Evolutionary conservation across 1,140 invertebrate genomes (phyloP), one percentile per base, ranked within the genome.

Genomic region (Drosophila cardini): DNA sequence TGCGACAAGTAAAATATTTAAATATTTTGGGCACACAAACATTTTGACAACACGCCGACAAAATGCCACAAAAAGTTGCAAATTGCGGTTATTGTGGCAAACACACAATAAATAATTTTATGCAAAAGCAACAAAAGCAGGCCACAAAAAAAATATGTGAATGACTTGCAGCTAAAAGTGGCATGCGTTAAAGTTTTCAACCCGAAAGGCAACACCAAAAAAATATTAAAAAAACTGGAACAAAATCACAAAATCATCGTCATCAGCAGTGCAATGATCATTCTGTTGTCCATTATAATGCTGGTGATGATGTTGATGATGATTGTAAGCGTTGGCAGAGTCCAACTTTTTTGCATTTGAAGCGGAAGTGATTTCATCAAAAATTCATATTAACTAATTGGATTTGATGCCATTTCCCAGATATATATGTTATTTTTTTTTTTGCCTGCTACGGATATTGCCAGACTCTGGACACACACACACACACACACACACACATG

Each of bases 321-420:
- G 58, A 63, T 64, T 36, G 15, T 48, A 18, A 75, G 63, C 63
- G 38, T 6, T 32, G 78, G 38, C 50, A 16, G 11, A 42, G 38
- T 36, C 46, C 64, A 78, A 46, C 58, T 80, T 76, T 82, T 58
- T 61, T 68, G 67, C 70, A 89, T 89, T 89, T 80, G 80, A 75
- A 89, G 72, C 84, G 84, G 83, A 87, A 75, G 76, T 78, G 83
- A 89, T 89, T 87, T 87, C 83, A 87, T 87, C 84, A 87, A 87
- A 87, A 84, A 89, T 87, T 89, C 83, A 87, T 87, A 89, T 84
- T 87, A 87, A 87, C 83, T 89, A 87, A 87, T 87, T 87, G 83
- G 84, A 89, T 87, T 84, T 87, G 84, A 84, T 80, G 80, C 76
- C 80, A 69, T 81, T 83, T 83, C 52, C 48, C 68, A 79, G 57